A percentile compares a stretch with the other conserved stretches of the same genome.
These are phyloP conservation scores for Anolis carolinensis DNA, from an alignment of 2,113 vertebrate species.

Conservation along the genomic window DNA sequence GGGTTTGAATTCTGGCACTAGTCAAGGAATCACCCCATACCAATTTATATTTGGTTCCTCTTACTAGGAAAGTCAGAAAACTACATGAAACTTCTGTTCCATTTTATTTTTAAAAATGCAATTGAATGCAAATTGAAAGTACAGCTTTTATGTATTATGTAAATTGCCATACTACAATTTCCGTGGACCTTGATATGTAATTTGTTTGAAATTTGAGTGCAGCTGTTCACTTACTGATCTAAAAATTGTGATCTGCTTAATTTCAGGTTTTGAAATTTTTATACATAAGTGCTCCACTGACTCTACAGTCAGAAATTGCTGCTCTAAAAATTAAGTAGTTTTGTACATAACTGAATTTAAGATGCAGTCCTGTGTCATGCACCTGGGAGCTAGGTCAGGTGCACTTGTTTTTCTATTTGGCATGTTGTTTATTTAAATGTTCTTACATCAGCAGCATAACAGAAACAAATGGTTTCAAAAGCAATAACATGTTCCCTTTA, in stretches of 20 bases:
- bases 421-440: neutral
- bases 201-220: neutral
- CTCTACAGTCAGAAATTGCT: neutral
- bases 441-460: no score
- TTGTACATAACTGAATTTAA: neutral
- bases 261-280: neutral
- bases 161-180: constrained; percentile 10
- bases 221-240: neutral
- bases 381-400: neutral
- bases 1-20: neutral
- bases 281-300: neutral
- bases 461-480: no score
- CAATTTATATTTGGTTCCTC: neutral
- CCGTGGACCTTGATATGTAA: neutral
- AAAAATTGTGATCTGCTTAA: neutral
- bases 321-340: neutral
- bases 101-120: constrained; percentile 71
- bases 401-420: neutral
- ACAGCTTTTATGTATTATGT: constrained; percentile 41
- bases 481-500: neutral
- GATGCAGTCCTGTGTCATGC: neutral
- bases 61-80: no score
- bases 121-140: constrained; percentile 60
- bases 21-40: neutral
- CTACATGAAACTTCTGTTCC: constrained; percentile 65